Percentiles rank a stretch among this genome's conserved stretches.
phyloP scores from a whole-genome alignment of 2,797 vertebrate species.

The Geotrypetes seraphini region DNA sequence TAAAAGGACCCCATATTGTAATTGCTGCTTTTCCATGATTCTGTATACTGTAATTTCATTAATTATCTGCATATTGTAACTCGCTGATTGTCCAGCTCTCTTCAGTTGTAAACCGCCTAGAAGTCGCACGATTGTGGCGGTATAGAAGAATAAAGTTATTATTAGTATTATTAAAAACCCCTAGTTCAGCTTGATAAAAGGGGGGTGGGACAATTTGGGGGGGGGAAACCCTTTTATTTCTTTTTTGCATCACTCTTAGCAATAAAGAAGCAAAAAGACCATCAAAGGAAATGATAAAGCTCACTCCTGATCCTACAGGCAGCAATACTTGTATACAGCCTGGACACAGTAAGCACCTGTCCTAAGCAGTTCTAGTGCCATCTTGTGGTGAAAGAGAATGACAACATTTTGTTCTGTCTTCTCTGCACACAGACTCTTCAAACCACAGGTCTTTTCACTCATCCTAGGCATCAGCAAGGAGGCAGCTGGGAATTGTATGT shows the following conservation, averaged over 20 bases:
- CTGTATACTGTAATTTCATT: too few relatives aligned
- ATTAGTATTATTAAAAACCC: too few relatives aligned
- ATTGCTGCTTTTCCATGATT: too few relatives aligned
- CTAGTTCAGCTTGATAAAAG: too few relatives aligned
- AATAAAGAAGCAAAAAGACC: neutral
- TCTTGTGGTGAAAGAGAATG: slow-evolving; percentile 49
- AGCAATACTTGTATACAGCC: slow-evolving; percentile 42
- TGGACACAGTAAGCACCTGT: slow-evolving; percentile 41
- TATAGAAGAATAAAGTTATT: too few relatives aligned
- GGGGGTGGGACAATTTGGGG: too few relatives aligned
- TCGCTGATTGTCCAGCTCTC: too few relatives aligned
- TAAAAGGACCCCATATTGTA: too few relatives aligned
- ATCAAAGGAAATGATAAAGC: neutral
- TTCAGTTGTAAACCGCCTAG: too few relatives aligned
- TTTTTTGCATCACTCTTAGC: neutral
- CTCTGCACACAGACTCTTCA: slow-evolving; percentile 59
- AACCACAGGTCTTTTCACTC: slow-evolving; percentile 40
- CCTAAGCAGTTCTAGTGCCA: slow-evolving; percentile 57
- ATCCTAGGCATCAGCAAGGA: slow-evolving; percentile 42
- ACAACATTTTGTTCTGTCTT: slow-evolving; percentile 51
- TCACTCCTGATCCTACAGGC: slow-evolving; percentile 45
- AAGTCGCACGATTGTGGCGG: too few relatives aligned
- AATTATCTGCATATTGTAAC: too few relatives aligned
- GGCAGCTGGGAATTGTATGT: slow-evolving; percentile 27
- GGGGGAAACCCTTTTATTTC: too few relatives aligned